Conservation (phyloP, 2,888 invertebrate genomes). For the Drosophila fungiperda region DNA sequence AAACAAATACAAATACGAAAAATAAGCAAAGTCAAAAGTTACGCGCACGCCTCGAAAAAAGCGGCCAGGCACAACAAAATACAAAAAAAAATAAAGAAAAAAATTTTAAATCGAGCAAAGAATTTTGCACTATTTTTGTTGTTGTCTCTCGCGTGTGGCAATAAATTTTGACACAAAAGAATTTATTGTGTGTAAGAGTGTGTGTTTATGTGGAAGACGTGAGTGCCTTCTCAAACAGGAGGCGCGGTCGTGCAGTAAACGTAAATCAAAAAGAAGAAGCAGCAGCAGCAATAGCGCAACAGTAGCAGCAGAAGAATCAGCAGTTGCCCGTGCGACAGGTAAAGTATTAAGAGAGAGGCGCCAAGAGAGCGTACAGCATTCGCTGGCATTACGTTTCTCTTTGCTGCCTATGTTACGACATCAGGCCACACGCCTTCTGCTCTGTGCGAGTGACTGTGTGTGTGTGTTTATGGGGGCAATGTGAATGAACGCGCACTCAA, state of each 20-base stretch:
- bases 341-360: constrained; percentile 50
- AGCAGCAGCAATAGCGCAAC: constrained; percentile 11
- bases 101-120: constrained; percentile 46
- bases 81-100: constrained; percentile 30
- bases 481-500: constrained; percentile 74
- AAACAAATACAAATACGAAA: constrained; percentile 51
- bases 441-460: constrained; percentile 19
- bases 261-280: constrained; percentile 29
- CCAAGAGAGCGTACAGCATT: constrained; percentile 42
- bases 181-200: constrained; percentile 48
- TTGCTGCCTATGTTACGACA: constrained; percentile 70
- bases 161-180: constrained; percentile 73
- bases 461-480: constrained; percentile 51
- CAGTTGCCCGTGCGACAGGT: constrained; percentile 65
- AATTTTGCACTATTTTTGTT: constrained; percentile 60
- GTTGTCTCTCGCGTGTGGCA: constrained; percentile 72
- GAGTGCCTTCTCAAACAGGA: constrained; percentile 55
- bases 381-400: constrained; percentile 17
- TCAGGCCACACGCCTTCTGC: constrained; percentile 59
- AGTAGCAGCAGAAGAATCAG: constrained; percentile 37
- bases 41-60: constrained; percentile 63
- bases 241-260: constrained; percentile 61
- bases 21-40: constrained; percentile 55
- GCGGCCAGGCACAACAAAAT: constrained; percentile 43
- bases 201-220: constrained; percentile 17